Evolutionary conservation across 2,113 vertebrate genomes (phyloP).

Genomic region (Symphodus melops): DNA sequence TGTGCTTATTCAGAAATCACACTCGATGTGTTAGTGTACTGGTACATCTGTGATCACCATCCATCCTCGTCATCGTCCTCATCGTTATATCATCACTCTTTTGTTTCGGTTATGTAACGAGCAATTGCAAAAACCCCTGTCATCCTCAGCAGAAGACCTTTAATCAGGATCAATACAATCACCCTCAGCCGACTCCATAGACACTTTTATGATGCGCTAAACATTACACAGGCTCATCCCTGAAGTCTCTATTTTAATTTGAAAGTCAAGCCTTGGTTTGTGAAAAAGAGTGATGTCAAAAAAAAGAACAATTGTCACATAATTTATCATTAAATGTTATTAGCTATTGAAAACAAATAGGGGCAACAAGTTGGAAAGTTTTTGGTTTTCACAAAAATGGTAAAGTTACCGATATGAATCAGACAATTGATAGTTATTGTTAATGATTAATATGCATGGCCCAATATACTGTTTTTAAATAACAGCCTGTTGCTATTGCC

Average conservation of each 20-base stretch:
- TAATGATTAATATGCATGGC: too few species aligned
- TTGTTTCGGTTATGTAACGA: constrained; percentile 59
- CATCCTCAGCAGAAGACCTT: constrained; percentile 20
- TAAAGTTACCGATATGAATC: background rate
- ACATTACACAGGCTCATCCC: constrained; percentile 4
- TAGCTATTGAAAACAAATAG: background rate
- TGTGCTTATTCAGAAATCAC: constrained; percentile 76
- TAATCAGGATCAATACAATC: constrained; percentile 29
- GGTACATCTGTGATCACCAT: constrained; percentile 64
- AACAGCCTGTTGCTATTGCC: too few species aligned
- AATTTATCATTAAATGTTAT: background rate
- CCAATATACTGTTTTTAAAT: too few species aligned
- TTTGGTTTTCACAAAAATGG: background rate
- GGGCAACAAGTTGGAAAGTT: background rate
- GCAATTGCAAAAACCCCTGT: constrained; percentile 16
- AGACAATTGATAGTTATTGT: too few species aligned
- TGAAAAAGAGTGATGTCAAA: background rate
- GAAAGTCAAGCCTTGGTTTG: background rate
- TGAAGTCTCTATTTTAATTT: constrained; percentile 1
- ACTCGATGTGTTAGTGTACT: constrained; percentile 64
- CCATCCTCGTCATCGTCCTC: constrained; percentile 61
- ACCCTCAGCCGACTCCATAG: background rate
- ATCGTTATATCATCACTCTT: constrained; percentile 65
- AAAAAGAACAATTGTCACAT: constrained; percentile 2
- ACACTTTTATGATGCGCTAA: constrained; percentile 20